These are phyloP conservation scores for Scaptomyza hsui DNA, from an alignment of 1,140 invertebrate species.

Conservation along the genomic window DNA sequence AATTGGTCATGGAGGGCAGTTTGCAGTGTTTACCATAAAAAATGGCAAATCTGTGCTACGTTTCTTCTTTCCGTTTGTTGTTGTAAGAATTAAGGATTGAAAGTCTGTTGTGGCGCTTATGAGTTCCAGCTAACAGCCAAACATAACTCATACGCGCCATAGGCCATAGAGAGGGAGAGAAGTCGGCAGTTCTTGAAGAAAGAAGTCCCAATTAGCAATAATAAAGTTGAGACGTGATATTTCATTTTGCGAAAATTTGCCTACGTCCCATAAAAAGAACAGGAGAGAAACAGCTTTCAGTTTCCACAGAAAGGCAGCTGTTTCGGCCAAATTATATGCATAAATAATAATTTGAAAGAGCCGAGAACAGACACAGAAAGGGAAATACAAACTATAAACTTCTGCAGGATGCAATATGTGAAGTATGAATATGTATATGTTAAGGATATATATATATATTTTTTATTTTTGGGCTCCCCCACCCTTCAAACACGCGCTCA, in stretches of 20 bases:
- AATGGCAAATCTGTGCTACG: conserved; percentile 77
- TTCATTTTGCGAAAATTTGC: conserved; percentile 79
- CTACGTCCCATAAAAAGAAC: conserved; percentile 56
- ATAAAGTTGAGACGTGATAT: conserved; percentile 83
- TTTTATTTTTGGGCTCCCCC: conserved; percentile 17
- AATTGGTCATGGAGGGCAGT: conserved; percentile 22
- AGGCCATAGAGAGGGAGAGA: conserved; percentile 23
- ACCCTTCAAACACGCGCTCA: conserved; percentile 32
- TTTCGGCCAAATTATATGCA: conserved; percentile 73
- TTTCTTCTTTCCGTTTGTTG: conserved; percentile 39
- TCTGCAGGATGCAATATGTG: conserved; percentile 28
- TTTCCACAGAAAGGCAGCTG: conserved; percentile 72
- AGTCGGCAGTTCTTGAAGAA: neutral
- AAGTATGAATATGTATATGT: conserved; percentile 9
- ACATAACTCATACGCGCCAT: conserved; percentile 78
- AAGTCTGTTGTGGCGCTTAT: conserved; percentile 51
- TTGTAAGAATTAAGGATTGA: conserved; percentile 50
- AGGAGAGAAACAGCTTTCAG: conserved; percentile 14
- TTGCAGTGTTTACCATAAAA: conserved; percentile 74
- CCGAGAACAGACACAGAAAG: conserved; percentile 40
- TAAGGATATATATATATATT: conserved; percentile 53
- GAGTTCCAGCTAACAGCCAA: conserved; percentile 61
- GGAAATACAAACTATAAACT: conserved; percentile 73
- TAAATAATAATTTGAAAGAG: conserved; percentile 79
- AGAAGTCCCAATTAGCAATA: conserved; percentile 73